Conservation (phyloP, 2,797 vertebrate species). For the Scyliorhinus canicula region DNA sequence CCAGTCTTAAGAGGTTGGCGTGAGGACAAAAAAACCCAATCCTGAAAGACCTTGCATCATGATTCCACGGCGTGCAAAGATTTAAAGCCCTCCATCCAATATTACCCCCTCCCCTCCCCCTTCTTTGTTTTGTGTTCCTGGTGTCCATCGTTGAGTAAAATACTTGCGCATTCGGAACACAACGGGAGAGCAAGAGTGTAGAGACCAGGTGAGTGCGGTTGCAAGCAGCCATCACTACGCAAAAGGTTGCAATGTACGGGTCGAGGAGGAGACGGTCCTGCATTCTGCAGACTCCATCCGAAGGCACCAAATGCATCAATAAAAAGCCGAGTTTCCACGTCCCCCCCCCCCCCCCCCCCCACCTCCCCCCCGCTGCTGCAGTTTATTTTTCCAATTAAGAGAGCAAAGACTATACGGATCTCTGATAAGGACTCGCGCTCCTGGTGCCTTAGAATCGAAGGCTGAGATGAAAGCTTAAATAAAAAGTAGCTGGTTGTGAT, state of each 20-base stretch:
- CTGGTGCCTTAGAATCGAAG: neutral
- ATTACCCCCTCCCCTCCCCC: neutral
- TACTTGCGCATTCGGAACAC: neutral
- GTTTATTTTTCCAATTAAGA: neutral
- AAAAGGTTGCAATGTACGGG: neutral
- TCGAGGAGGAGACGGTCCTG: neutral
- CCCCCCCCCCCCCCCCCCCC: too few species aligned
- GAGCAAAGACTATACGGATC: neutral
- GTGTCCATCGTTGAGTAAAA: neutral
- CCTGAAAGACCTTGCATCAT: neutral
- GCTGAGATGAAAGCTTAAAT: neutral
- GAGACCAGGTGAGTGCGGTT: conserved; percentile 24
- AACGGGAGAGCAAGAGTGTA: neutral
- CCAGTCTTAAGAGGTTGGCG: conserved; percentile 23
- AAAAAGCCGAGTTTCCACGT: neutral
- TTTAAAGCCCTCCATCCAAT: neutral
- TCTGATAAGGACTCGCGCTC: neutral
- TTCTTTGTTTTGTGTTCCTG: conserved; percentile 1
- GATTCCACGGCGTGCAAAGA: neutral
- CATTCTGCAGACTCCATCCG: neutral
- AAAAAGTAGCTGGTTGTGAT: neutral
- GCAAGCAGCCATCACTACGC: neutral
- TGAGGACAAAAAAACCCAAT: neutral
- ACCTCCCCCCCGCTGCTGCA: neutral
- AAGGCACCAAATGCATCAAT: neutral